These are phyloP conservation scores for Clarias laeviceps DNA, from an alignment of 2,797 vertebrate genomes.

Conservation along the genomic window DNA sequence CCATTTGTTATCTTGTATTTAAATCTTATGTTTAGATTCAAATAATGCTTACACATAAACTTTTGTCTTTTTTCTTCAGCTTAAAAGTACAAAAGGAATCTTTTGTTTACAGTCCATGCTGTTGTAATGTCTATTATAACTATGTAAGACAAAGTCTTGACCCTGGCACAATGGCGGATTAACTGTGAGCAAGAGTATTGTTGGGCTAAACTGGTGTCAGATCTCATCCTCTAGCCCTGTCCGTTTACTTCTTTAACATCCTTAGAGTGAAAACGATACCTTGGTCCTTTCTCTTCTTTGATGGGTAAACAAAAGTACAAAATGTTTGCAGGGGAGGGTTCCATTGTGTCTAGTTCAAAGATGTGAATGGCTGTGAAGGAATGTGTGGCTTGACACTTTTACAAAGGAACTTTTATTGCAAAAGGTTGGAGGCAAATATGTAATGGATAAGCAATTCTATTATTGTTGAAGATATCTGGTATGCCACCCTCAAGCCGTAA, in stretches of 20 bases:
- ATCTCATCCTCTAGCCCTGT: conserved; percentile 51
- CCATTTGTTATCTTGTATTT: background rate
- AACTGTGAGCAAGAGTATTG: conserved; percentile 51
- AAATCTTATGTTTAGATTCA: background rate
- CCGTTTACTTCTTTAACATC: conserved; percentile 64
- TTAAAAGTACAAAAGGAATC: background rate
- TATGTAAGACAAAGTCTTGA: conserved; percentile 42
- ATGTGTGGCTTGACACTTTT: conserved; percentile 64
- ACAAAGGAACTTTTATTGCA: conserved; percentile 77
- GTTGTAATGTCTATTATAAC: conserved; percentile 43
- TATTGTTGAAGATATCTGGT: conserved; percentile 45
- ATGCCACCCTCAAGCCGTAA: conserved; percentile 43
- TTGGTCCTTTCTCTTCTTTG: conserved; percentile 64
- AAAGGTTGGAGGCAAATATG: conserved; percentile 68
- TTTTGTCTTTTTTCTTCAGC: background rate
- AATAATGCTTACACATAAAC: background rate
- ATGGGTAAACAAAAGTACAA: conserved; percentile 74
- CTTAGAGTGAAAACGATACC: conserved; percentile 60
- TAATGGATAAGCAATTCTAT: conserved; percentile 70
- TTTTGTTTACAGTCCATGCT: conserved; percentile 49
- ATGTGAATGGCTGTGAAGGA: conserved; percentile 73
- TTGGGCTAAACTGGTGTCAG: conserved; percentile 57
- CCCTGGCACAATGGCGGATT: conserved; percentile 50
- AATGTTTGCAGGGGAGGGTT: conserved; percentile 72
- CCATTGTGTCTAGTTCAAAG: conserved; percentile 76